A percentile compares a stretch with the other conserved stretches of the same genome.
phyloP scores from a whole-genome alignment of 2,113 vertebrate species.

The Antechinus flavipes region DNA sequence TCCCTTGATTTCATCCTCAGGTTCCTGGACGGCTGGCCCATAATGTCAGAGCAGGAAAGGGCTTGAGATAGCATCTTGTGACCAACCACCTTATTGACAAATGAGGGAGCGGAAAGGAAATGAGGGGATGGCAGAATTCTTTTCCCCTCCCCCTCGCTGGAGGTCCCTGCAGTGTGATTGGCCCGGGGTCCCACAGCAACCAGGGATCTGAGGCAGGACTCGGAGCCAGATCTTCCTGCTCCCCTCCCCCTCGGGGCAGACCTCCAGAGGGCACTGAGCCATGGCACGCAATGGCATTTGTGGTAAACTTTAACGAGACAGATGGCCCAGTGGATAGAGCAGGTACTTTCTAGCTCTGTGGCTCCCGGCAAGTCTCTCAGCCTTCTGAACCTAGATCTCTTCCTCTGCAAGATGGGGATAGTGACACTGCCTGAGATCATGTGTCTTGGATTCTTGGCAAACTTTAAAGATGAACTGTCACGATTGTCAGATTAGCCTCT shows the following conservation, averaged over 20 bases:
- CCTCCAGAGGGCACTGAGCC: neutral
- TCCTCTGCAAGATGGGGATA: neutral
- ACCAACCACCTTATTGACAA: neutral
- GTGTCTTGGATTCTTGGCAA: neutral
- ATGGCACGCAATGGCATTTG: neutral
- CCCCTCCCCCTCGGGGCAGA: neutral
- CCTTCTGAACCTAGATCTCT: neutral
- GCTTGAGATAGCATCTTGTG: neutral
- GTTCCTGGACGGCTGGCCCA: neutral
- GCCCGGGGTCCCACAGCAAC: neutral
- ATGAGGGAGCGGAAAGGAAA: neutral
- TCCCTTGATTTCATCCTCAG: neutral
- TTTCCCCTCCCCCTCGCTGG: too few species aligned
- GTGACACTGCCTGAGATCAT: neutral
- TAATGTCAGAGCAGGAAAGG: neutral
- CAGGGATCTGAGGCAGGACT: neutral
- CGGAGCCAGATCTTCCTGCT: neutral
- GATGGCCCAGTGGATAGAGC: neutral
- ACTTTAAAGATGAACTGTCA: neutral
- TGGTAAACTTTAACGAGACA: neutral
- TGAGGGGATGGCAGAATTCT: neutral
- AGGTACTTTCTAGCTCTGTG: neutral
- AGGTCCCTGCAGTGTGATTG: neutral
- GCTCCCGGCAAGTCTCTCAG: neutral
- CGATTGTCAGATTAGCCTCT: neutral